Base-by-base conservation (phyloP, 2,888 invertebrate species). In the Mesorhabditis spiculigera region DNA sequence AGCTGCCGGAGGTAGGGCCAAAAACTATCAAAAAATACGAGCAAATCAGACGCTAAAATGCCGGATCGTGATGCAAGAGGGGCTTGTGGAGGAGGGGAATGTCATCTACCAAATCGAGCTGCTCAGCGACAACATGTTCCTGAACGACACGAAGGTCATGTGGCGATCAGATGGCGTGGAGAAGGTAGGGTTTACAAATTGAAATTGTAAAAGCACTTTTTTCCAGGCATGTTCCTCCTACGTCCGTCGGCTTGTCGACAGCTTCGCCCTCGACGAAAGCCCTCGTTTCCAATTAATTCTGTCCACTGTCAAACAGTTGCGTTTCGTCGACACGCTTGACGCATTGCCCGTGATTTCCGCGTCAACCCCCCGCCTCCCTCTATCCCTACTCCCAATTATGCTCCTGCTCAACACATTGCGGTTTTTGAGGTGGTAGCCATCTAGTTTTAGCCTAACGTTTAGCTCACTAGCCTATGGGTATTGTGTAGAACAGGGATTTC, bases 91-190 rank as follows among this genome's bases (percentile, higher is more conserved):
- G 44, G 75, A 77, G n/a, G 76, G 77, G 10, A 73, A 76, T n/a
- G 77, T 82, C 5, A 69, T 83, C 6, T 78, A 78, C 69, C 79
- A 79, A 67, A 72, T 83, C 44, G 83, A 83, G 71, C 84, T 81
- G 81, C 82, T 73, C 70, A 84, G 83, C 16, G 67, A 73, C 44
- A 78, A 82, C 67, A 71, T 74, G n/a, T 66, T 73, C 65, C 72
- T 78, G 45, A 82, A 83, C 68, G 78, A 78, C 63, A 83, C 80
- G 4, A 72, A 72, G 50, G 67, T 75, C 10, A 69, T 75, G 65
- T 84, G 84, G 84, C 80, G 84, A 45, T 72, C 76, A 28, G 84
- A 81, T 42, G 79, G 78, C 16, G 72, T 81, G 66, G 84, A 82
- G 67, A 84, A 84, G 77, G 82, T 82, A 42, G 41, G 64, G 8